Evolutionary conservation across 2,113 vertebrate species (phyloP).

Genomic region (Himantopus leucocephalus): DNA sequence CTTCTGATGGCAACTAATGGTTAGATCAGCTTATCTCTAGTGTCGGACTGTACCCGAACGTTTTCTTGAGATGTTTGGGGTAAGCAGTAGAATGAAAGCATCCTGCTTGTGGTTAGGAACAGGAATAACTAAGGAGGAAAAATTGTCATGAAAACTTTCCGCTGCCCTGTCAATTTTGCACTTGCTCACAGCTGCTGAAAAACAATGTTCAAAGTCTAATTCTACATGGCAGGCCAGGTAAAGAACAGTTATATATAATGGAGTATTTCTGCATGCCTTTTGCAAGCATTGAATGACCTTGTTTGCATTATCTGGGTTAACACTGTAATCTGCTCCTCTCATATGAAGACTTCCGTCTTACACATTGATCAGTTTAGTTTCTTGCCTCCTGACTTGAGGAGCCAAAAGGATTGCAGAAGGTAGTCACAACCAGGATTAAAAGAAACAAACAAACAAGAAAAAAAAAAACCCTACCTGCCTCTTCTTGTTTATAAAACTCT

Average conservation of each 20-base stretch:
- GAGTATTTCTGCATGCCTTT: slow-evolving; percentile 16
- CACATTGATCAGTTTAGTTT: slow-evolving; percentile 39
- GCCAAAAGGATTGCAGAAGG: neutral
- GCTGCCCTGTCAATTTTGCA: neutral
- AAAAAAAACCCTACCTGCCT: fast-evolving
- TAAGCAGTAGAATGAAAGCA: neutral
- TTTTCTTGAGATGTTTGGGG: neutral
- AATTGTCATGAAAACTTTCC: neutral
- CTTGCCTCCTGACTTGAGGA: neutral
- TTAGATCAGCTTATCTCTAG: neutral
- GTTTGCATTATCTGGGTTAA: slow-evolving; percentile 52
- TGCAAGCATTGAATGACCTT: slow-evolving; percentile 31
- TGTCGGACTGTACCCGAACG: neutral
- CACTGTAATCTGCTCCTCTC: slow-evolving; percentile 16
- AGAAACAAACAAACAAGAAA: neutral
- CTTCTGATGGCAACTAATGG: neutral
- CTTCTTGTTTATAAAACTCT: neutral
- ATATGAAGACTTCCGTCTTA: slow-evolving; percentile 36
- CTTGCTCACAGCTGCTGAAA: slow-evolving; percentile 4
- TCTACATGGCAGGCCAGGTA: slow-evolving; percentile 5
- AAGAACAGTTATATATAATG: neutral
- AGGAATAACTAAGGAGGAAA: neutral
- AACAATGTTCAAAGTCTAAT: slow-evolving; percentile 25
- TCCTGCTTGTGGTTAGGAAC: neutral
- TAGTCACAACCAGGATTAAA: neutral